Percentiles rank a stretch among this genome's conserved stretches.
Conservation (phyloP, 2,888 invertebrate species). For the Phorcus lineatus region DNA sequence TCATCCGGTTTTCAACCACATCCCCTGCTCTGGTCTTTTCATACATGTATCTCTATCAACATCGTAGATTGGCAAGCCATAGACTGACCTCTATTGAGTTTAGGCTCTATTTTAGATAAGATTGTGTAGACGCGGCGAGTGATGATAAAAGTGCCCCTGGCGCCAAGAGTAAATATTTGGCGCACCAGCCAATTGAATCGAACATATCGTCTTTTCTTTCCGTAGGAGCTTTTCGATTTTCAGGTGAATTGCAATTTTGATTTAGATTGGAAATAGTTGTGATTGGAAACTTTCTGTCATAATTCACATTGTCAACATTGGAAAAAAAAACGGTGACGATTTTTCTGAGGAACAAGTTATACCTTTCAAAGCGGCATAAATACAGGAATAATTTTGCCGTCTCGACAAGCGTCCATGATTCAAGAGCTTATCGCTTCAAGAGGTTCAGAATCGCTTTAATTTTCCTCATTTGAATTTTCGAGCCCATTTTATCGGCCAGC, state of each 20-base stretch:
- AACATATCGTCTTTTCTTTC: conserved; percentile 4
- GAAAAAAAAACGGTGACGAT: too few relatives aligned
- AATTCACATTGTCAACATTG: too few relatives aligned
- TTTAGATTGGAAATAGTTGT: too few relatives aligned
- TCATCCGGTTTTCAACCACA: not conserved
- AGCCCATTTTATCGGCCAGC: not conserved
- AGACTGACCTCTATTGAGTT: not conserved
- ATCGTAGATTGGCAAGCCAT: not conserved
- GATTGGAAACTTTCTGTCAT: too few relatives aligned
- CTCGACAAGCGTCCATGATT: not conserved
- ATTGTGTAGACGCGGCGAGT: not conserved
- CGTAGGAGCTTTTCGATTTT: not conserved
- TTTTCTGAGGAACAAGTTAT: too few relatives aligned
- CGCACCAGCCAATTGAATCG: conserved; percentile 9
- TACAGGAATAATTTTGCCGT: not conserved
- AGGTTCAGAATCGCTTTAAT: not conserved
- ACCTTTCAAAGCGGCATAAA: too few relatives aligned
- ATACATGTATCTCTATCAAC: too few relatives aligned
- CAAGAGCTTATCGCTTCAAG: not conserved
- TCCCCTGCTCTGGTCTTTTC: not conserved
- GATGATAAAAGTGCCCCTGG: conserved; percentile 6
- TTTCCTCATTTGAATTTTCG: not conserved
- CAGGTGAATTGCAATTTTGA: too few relatives aligned
- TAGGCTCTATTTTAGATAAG: not conserved
- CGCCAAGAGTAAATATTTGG: conserved; percentile 11